These are phyloP conservation scores for Catocala sponsa DNA, from an alignment of 2,888 invertebrate species.

Conservation along the genomic window DNA sequence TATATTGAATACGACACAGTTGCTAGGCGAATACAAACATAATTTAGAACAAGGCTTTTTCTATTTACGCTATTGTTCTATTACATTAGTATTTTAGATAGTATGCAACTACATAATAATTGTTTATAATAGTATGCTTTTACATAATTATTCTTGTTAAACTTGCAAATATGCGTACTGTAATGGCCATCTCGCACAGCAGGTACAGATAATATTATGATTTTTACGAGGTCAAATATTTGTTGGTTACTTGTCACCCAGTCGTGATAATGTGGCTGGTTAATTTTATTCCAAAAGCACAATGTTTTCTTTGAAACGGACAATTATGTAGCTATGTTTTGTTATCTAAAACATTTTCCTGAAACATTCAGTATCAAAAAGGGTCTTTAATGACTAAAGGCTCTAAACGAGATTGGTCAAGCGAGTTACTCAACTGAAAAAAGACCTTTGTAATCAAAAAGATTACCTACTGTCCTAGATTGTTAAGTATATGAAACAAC, in stretches of 20 bases:
- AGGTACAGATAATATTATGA: too few species aligned
- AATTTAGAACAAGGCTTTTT: not conserved
- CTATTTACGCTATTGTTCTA: too few species aligned
- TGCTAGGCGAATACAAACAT: conserved; percentile 5
- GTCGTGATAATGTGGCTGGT: too few species aligned
- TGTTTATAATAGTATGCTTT: too few species aligned
- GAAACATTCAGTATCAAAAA: conserved; percentile 15
- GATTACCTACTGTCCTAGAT: not conserved
- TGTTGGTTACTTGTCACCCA: too few species aligned
- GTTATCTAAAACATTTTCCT: not conserved
- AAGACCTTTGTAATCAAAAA: conserved; percentile 22
- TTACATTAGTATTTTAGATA: too few species aligned
- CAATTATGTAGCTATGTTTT: conserved; percentile 12
- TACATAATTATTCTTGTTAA: too few species aligned
- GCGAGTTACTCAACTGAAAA: conserved; percentile 16
- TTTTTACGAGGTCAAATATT: too few species aligned
- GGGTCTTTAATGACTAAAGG: conserved; percentile 17
- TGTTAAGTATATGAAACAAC: not conserved
- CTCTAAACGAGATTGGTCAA: conserved; percentile 7
- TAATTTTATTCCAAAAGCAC: too few species aligned
- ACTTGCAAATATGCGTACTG: too few species aligned
- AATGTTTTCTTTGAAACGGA: not conserved
- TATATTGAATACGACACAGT: conserved; percentile 19
- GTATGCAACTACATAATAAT: too few species aligned
- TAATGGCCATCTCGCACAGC: too few species aligned